Evolutionary conservation across 2,113 vertebrate species (phyloP).

Genomic region (Corythaeola cristata): DNA sequence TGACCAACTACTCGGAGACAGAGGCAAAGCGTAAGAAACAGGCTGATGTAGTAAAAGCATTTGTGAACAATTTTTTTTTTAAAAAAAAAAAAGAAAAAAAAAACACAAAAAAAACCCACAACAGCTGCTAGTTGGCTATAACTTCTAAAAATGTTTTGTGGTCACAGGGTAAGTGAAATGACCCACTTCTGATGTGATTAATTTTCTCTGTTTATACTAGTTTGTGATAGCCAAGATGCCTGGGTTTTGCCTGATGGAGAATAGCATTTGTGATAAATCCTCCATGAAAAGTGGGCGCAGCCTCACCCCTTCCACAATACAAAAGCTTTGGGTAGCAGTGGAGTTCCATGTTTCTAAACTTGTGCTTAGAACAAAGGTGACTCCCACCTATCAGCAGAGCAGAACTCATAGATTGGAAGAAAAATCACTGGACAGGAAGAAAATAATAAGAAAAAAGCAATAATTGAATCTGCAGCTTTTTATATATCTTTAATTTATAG

Average conservation of each 20-base stretch:
- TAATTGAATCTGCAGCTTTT: background rate
- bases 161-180: background rate
- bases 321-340: background rate
- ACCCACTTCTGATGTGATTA: background rate
- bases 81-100: too few species aligned
- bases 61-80: background rate
- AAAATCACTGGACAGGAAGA: background rate
- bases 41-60: background rate
- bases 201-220: background rate
- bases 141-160: background rate
- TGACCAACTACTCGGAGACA: background rate
- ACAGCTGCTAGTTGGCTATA: background rate
- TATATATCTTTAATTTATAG: background rate
- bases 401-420: background rate
- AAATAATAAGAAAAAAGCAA: background rate
- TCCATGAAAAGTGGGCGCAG: background rate
- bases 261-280: background rate
- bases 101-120: background rate
- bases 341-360: background rate
- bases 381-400: background rate
- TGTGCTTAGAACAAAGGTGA: background rate
- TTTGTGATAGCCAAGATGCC: background rate
- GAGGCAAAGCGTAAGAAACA: background rate
- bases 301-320: background rate
- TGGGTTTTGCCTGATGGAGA: background rate